Percentiles rank a stretch among this genome's conserved stretches.
Evolutionary conservation across 2,888 invertebrate genomes (phyloP).

Genomic region (Drosophila nigricruria): DNA sequence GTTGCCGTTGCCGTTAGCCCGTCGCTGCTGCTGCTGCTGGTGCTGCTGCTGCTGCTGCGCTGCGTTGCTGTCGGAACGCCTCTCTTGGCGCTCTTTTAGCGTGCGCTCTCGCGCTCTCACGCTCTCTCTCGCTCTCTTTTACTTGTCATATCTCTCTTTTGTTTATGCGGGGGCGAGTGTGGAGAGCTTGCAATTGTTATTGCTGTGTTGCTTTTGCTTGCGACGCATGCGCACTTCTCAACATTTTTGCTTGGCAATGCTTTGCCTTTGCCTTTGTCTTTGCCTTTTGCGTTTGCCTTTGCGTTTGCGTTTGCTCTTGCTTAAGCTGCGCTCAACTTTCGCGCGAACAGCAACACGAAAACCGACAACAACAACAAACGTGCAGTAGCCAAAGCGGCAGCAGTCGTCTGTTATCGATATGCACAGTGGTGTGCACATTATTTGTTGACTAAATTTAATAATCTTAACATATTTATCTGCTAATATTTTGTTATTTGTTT

Average conservation of each 20-base stretch:
- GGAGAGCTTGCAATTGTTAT: slow-evolving; percentile 53
- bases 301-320: slow-evolving; percentile 36
- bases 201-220: slow-evolving; percentile 45
- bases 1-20: slow-evolving; percentile 57
- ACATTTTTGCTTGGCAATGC: slow-evolving; percentile 30
- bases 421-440: slow-evolving; percentile 37
- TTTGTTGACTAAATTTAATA: neutral
- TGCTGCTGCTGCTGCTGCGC: slow-evolving; percentile 27
- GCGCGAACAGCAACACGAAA: slow-evolving; percentile 52
- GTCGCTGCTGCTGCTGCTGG: slow-evolving; percentile 50
- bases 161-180: slow-evolving; percentile 41
- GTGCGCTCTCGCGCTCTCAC: slow-evolving; percentile 25
- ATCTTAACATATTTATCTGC: neutral
- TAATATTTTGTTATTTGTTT: neutral
- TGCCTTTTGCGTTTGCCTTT: slow-evolving; percentile 42
- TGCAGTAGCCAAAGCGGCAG: slow-evolving; percentile 67
- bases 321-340: slow-evolving; percentile 70
- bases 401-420: slow-evolving; percentile 26
- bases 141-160: slow-evolving; percentile 24
- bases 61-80: slow-evolving; percentile 29
- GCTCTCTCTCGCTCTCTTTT: slow-evolving; percentile 23
- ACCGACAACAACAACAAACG: slow-evolving; percentile 27
- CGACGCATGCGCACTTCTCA: slow-evolving; percentile 62
- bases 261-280: slow-evolving; percentile 26
- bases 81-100: slow-evolving; percentile 33